A percentile compares a stretch with the other conserved stretches of the same genome.
Conservation (phyloP, 2,113 vertebrate genomes). For the Coryphaenoides rupestris region DNA sequence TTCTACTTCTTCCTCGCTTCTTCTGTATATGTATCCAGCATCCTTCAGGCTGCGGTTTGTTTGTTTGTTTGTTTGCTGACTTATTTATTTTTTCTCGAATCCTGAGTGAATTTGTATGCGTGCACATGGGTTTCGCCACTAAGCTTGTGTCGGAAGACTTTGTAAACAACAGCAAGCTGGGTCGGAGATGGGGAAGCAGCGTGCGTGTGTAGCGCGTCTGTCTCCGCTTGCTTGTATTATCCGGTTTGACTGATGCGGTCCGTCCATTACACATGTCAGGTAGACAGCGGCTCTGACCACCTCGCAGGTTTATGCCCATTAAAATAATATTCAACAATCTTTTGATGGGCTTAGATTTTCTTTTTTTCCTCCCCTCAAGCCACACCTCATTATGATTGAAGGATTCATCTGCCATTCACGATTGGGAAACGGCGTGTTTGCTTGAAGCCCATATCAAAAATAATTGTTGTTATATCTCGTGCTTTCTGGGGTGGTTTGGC, state of each 20-base stretch:
- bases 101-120: conserved; percentile 60
- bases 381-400: conserved; percentile 58
- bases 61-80: too few relatives aligned
- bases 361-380: conserved; percentile 49
- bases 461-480: conserved; percentile 65
- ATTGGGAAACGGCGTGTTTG: conserved; percentile 48
- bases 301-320: conserved; percentile 63
- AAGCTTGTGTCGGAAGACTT: conserved; percentile 57
- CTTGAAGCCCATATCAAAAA: conserved; percentile 66
- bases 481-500: conserved; percentile 47
- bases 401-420: conserved; percentile 51
- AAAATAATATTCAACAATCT: conserved; percentile 72
- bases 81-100: conserved; percentile 23
- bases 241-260: conserved; percentile 65
- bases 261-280: conserved; percentile 69
- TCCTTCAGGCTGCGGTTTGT: conserved; percentile 56
- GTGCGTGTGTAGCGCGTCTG: conserved; percentile 58
- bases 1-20: neutral
- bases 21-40: conserved; percentile 49
- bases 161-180: conserved; percentile 64
- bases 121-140: conserved; percentile 47
- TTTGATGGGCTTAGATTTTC: conserved; percentile 57
- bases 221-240: conserved; percentile 50
- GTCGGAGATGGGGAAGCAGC: conserved; percentile 53
- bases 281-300: conserved; percentile 51